Percentiles rank a stretch among this genome's conserved stretches.
phyloP scores from a whole-genome alignment of 2,113 vertebrate genomes.

The Procavia capensis region DNA sequence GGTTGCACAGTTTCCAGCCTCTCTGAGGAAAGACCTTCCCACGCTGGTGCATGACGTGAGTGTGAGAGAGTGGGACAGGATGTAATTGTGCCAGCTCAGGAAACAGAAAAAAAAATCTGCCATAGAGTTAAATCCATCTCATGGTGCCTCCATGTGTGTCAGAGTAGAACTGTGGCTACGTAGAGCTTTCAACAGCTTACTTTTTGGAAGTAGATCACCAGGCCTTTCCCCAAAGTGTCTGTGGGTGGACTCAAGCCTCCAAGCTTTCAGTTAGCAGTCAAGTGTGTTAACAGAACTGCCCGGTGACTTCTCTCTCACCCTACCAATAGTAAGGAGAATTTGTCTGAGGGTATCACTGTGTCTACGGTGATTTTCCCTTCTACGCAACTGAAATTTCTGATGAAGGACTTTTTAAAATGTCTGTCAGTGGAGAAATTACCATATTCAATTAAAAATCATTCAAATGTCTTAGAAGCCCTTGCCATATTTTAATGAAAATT shows the following conservation, averaged over 20 bases:
- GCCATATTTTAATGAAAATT: neutral
- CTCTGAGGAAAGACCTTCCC: accelerated
- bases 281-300: neutral
- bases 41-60: neutral
- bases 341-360: neutral
- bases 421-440: neutral
- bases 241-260: neutral
- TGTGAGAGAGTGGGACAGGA: neutral
- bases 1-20: too few relatives aligned
- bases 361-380: neutral
- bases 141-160: neutral
- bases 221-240: neutral
- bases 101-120: neutral
- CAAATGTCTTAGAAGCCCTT: neutral
- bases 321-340: neutral
- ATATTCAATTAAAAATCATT: neutral
- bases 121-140: neutral
- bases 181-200: neutral
- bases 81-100: neutral
- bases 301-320: neutral
- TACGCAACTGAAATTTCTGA: neutral
- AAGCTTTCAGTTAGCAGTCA: neutral
- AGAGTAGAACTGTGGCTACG: neutral
- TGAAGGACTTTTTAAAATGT: neutral
- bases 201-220: neutral